Evolutionary conservation across 2,888 invertebrate species (phyloP), one percentile per base, ranked within the genome.

Genomic region (Zonitis immaculata): DNA sequence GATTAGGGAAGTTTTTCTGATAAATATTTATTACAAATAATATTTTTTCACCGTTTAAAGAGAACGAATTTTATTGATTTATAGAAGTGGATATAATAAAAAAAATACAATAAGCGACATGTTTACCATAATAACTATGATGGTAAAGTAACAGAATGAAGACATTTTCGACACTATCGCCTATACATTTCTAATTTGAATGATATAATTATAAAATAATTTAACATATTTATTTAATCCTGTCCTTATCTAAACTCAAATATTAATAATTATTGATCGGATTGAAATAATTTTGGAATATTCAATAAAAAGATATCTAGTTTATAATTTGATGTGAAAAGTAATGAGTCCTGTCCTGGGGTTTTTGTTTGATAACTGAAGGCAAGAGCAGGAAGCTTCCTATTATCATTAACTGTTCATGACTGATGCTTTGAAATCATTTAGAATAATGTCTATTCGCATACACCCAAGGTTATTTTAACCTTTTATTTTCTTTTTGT

Each of bases 341-440:
- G 3, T 1, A 3, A 14, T 9, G 14, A 45, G 8, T 8, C 18
- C 45, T 16, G 27, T 28, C 12, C 26, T 25, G 45, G 26, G 16
- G n/a, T 45, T 35, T 26, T 14, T n/a, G n/a, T n/a, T n/a, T n/a
- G n/a, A n/a, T n/a, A n/a, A n/a, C n/a, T n/a, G n/a, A n/a, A n/a
- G n/a, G 27, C 26, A 20, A 52, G 42, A n/a, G 66, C 72, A 71
- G 73, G 73, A 73, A 73, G 66, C 66, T 61, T 64, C 66, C 71
- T 62, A 73, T 73, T 73, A 71, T 67, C 61, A 61, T 39, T 59
- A 64, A 66, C 65, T 65, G 63, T 63, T 64, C 65, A 63, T 64
- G n/a, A n/a, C n/a, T n/a, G n/a, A n/a, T 56, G 63, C 65, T 58
- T 39, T 62, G 64, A 62, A 65, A 66, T 66, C 64, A 65, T 66